Conservation (phyloP, 2,113 vertebrate species). For the Nycticebus coucang region DNA sequence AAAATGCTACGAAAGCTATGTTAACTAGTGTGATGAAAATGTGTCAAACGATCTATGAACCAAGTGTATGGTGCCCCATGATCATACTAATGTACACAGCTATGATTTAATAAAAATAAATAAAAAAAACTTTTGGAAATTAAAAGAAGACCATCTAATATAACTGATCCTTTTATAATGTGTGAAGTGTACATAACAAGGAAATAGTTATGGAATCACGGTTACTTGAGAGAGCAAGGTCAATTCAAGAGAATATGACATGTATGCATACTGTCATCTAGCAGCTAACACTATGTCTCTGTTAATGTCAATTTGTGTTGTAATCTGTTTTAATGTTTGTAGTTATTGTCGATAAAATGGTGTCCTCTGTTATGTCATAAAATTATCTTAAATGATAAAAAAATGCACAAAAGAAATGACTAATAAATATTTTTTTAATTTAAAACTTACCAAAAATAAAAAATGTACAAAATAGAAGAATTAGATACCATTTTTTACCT, state of each 20-base stretch:
- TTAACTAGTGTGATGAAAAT: too few relatives aligned
- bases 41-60: too few relatives aligned
- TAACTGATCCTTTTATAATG: background rate
- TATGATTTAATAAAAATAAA: too few relatives aligned
- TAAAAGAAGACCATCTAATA: background rate
- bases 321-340: conserved; percentile 19
- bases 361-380: background rate
- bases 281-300: background rate
- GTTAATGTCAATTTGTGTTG: background rate
- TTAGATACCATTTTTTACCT: conserved; percentile 3
- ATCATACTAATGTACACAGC: too few relatives aligned
- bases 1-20: too few relatives aligned
- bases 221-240: background rate
- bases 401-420: background rate
- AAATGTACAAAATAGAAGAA: background rate
- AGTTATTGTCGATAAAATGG: background rate
- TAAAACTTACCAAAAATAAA: conserved; percentile 17
- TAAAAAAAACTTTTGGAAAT: background rate
- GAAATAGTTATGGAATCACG: background rate
- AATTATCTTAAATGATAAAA: background rate
- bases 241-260: background rate
- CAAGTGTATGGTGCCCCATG: too few relatives aligned
- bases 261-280: conserved; percentile 30
- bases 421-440: background rate
- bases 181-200: background rate